Base-by-base conservation (phyloP, 2,113 vertebrate species). In the Hyaena hyaena region DNA sequence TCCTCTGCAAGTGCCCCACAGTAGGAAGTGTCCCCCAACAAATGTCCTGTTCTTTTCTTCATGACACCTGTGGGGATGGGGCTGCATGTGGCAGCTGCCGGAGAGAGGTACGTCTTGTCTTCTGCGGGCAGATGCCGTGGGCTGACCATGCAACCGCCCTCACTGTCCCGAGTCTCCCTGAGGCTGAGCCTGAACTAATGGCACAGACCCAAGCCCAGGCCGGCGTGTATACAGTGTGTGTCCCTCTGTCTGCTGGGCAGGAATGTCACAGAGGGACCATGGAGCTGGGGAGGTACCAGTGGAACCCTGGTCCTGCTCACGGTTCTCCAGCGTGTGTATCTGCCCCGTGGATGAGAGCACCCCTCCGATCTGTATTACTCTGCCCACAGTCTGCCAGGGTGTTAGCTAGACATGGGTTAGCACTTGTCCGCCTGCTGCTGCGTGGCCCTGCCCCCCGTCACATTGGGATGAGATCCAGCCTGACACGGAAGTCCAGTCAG, bases 391-490 rank as follows among this genome's bases (percentile, higher is more conserved):
- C 90, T 87, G 71, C 58, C n/a, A 23, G 19, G 15, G 39, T 0
- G 0, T 69, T 66, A 73, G 28, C 66, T 77, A 16, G 48, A 14
- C 10, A 5, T 4, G 7, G 68, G 93, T 83, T 24, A 81, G 55
- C 83, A 61, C 35, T 55, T 84, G 48, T 65, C 33, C 11, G 35
- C 50, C 16, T 58, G 35, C n/a, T 0, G 5, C 82, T 4, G 0
- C 0, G 0, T 35, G 45, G 17, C 63, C 61, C 43, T 39, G 23
- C 39, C 85, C 84, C 76, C 3, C 17, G 48, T 79, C 7, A 0
- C 39, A 50, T 58, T 19, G 35, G 90, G 66, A 69, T 45, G 82
- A 83, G 79, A 89, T 50, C 83, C 35, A 89, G 45, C 68, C 89
- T 95, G 31, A 66, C 5, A 0, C 0, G 3, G 50, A 48, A 43